phyloP scores from a whole-genome alignment of 1,140 invertebrate genomes.

The Octopus bimaculoides region DNA sequence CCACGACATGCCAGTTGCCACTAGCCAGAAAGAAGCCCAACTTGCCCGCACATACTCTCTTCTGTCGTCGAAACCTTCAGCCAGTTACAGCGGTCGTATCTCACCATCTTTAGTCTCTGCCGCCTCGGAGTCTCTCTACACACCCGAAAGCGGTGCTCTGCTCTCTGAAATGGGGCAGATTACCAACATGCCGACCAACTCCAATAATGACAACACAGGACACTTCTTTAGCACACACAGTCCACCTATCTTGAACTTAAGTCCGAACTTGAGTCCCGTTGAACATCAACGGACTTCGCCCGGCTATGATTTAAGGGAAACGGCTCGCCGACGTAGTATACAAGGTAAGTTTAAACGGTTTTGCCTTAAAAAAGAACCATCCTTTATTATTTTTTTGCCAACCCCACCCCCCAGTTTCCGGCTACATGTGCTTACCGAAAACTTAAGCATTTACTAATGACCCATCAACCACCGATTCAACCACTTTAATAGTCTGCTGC shows the following conservation, averaged over 20 bases:
- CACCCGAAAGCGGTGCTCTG: not conserved
- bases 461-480: too few species aligned
- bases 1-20: slow-evolving; percentile 42
- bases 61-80: slow-evolving; percentile 26
- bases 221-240: slow-evolving; percentile 52
- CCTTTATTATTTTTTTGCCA: too few species aligned
- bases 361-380: too few species aligned
- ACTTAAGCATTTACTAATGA: too few species aligned
- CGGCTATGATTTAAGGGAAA: slow-evolving; percentile 53
- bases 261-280: slow-evolving; percentile 53
- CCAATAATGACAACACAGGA: slow-evolving; percentile 21
- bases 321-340: slow-evolving; percentile 42
- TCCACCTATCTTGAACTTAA: slow-evolving; percentile 55
- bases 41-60: slow-evolving; percentile 22
- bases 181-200: slow-evolving; percentile 16
- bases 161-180: slow-evolving; percentile 17
- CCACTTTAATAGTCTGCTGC: too few species aligned
- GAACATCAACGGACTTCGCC: slow-evolving; percentile 48
- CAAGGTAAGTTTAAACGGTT: slow-evolving; percentile 38
- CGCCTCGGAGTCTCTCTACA: slow-evolving; percentile 6
- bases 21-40: slow-evolving; percentile 43
- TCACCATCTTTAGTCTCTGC: slow-evolving; percentile 15
- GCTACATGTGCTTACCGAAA: too few species aligned
- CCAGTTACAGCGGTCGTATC: slow-evolving; percentile 22
- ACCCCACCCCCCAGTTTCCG: too few species aligned